These are phyloP conservation scores for Troilus luridus DNA, from an alignment of 2,888 invertebrate species.

Conservation along the genomic window DNA sequence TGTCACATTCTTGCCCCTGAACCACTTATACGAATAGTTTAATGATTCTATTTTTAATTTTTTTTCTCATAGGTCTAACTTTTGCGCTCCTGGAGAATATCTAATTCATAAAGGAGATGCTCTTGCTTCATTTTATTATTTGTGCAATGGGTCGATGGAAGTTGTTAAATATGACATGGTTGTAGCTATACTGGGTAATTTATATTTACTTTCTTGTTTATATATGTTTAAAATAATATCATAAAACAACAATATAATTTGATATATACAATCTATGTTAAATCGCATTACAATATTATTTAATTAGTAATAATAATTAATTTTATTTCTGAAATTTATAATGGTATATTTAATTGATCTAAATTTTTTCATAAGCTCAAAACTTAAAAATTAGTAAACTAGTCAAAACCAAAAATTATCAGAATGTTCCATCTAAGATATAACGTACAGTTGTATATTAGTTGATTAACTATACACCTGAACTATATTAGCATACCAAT, in stretches of 20 bases:
- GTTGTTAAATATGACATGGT: constrained; percentile 97
- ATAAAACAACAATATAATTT: too few species aligned
- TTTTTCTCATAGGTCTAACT: constrained; percentile 74
- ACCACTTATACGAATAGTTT: neutral
- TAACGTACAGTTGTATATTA: too few species aligned
- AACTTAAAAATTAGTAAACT: too few species aligned
- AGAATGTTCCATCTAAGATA: too few species aligned
- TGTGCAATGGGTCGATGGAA: constrained; percentile 98
- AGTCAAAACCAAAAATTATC: too few species aligned
- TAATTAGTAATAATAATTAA: neutral
- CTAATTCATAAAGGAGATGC: constrained; percentile 95
- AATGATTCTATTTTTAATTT: neutral
- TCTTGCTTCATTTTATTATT: constrained; percentile 92
- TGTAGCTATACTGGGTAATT: constrained; percentile 93
- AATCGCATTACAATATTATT: neutral
- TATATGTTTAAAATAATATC: neutral
- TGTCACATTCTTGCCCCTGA: too few species aligned
- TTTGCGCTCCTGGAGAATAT: constrained; percentile 96
- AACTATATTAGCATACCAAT: too few species aligned
- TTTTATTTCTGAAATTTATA: too few species aligned
- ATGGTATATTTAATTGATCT: too few species aligned
- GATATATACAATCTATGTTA: neutral
- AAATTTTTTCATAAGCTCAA: too few species aligned
- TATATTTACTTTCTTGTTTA: neutral
- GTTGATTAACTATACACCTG: too few species aligned